Evolutionary conservation across 2,113 vertebrate genomes (phyloP).

Genomic region (Eretmochelys imbricata): DNA sequence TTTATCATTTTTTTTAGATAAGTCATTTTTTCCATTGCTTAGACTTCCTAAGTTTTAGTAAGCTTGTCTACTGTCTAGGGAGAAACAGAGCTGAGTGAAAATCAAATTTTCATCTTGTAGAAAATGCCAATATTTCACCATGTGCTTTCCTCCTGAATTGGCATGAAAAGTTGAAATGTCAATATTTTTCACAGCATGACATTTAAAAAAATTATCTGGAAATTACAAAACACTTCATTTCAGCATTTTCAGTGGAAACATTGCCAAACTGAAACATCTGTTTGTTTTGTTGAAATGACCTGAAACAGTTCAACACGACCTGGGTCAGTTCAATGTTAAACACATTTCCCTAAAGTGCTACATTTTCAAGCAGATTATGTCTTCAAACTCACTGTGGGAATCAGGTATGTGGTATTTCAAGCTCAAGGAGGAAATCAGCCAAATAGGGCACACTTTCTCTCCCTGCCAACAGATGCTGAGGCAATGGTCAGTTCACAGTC

Average conservation of each 20-base stretch:
- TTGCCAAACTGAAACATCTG: too few relatives aligned
- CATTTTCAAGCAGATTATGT: not conserved
- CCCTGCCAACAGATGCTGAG: not conserved
- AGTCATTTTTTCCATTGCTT: too few relatives aligned
- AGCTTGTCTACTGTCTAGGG: too few relatives aligned
- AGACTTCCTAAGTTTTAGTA: too few relatives aligned
- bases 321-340: not conserved
- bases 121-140: too few relatives aligned
- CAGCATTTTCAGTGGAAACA: too few relatives aligned
- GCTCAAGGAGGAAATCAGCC: not conserved
- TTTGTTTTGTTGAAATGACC: not conserved
- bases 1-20: too few relatives aligned
- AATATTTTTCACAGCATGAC: not conserved
- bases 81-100: too few relatives aligned
- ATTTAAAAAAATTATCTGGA: not conserved
- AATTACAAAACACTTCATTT: not conserved
- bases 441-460: not conserved
- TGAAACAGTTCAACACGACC: not conserved
- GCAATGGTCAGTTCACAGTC: not conserved
- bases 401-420: not conserved
- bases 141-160: too few relatives aligned
- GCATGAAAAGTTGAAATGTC: not conserved
- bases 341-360: not conserved
- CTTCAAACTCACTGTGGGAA: not conserved
- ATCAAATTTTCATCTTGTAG: too few relatives aligned